phyloP scores from a whole-genome alignment of 2,113 vertebrate species.

The mouse (Mus musculus) region GRCm39 chr16:61748501-61749000 shows the following conservation, averaged over 20 bases:
- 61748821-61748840: too few species aligned
- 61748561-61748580: slow-evolving; percentile 22
- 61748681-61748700: neutral
- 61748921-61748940: neutral
- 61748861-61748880: neutral
- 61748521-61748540: neutral
- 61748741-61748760: slow-evolving; percentile 3
- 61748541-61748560: slow-evolving; percentile 36
- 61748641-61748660: neutral
- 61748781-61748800: neutral
- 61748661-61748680: neutral
- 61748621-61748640: neutral
- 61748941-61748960: neutral
- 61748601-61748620: neutral
- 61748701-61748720: fast-evolving
- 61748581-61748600: neutral
- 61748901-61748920: neutral
- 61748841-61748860: neutral
- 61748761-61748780: neutral
- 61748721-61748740: neutral
- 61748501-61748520: slow-evolving; percentile 45
- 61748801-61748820: too few species aligned
- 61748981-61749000: neutral
- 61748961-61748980: neutral
- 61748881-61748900: too few species aligned